A percentile compares a stretch with the other conserved stretches of the same genome.
These are phyloP conservation scores for Elysia crispata DNA, from an alignment of 2,888 invertebrate species.

Conservation along the genomic window DNA sequence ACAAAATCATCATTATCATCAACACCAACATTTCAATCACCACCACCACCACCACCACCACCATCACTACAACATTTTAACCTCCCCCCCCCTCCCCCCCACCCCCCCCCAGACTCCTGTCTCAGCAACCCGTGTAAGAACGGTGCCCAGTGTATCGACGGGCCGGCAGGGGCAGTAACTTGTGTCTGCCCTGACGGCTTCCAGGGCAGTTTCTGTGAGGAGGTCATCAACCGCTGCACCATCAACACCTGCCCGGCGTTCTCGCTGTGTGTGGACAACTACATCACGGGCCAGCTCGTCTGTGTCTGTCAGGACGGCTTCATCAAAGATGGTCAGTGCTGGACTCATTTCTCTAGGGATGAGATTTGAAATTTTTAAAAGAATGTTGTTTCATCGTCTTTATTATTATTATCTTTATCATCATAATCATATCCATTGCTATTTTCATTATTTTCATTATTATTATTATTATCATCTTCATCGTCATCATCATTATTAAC, in stretches of 20 bases:
- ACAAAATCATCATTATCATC: slow-evolving; percentile 37
- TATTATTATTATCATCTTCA: no score
- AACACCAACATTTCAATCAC: neutral
- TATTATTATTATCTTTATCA: no score
- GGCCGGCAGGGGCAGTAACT: slow-evolving; percentile 40
- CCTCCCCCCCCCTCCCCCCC: no score
- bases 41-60: no score
- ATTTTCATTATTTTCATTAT: no score
- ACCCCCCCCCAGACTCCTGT: slow-evolving; percentile 67
- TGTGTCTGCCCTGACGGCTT: slow-evolving; percentile 57
- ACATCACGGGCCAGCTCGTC: slow-evolving; percentile 47
- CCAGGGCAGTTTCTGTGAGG: slow-evolving; percentile 58
- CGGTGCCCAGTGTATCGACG: slow-evolving; percentile 58
- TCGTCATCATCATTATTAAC: no score
- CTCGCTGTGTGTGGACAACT: slow-evolving; percentile 59
- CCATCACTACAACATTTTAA: neutral
- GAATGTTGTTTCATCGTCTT: no score
- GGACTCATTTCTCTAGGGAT: no score
- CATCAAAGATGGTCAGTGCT: slow-evolving; percentile 50
- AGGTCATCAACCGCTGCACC: slow-evolving; percentile 45
- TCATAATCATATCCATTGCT: no score
- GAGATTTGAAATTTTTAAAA: no score
- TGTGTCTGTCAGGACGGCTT: slow-evolving; percentile 56
- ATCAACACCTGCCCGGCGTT: slow-evolving; percentile 37
- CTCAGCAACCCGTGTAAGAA: slow-evolving; percentile 80